phyloP scores from a whole-genome alignment of 2,113 vertebrate species.

The Periophthalmodon schlosseri region DNA sequence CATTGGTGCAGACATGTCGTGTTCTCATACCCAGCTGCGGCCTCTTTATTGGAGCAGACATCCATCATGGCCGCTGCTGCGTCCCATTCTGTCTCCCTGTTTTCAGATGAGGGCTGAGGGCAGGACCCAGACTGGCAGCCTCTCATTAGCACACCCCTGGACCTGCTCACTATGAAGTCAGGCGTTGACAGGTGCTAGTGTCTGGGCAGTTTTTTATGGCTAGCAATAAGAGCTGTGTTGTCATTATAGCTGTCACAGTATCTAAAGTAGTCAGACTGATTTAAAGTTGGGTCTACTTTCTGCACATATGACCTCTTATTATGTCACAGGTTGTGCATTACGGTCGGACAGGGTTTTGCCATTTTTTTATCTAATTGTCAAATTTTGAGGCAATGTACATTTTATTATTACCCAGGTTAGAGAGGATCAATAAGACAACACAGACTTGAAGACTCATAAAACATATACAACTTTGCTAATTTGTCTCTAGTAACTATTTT shows the following conservation, averaged over 20 bases:
- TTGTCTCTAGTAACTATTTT: no score
- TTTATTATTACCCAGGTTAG: no score
- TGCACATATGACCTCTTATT: background rate
- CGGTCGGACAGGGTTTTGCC: background rate
- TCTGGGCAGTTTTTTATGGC: background rate
- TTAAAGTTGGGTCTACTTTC: background rate
- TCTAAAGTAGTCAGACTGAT: background rate
- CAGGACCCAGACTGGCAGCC: slow-evolving; percentile 22
- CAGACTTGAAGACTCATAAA: no score
- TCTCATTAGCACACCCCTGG: slow-evolving; percentile 24
- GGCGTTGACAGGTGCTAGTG: background rate
- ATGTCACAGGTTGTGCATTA: background rate
- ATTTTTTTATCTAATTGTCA: background rate
- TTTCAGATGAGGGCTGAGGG: slow-evolving; percentile 13
- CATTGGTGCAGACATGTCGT: slow-evolving; percentile 38
- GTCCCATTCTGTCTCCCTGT: slow-evolving; percentile 26
- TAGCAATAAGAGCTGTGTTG: background rate
- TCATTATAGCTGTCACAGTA: background rate
- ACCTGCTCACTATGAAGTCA: slow-evolving; percentile 16
- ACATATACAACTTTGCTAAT: no score
- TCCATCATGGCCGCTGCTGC: slow-evolving; percentile 38
- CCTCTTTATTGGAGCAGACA: slow-evolving; percentile 33
- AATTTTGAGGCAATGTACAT: no score
- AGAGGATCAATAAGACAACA: no score
- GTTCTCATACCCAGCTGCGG: slow-evolving; percentile 39